Evolutionary conservation across 2,888 invertebrate species (phyloP), one percentile per base, ranked within the genome.

Genomic region (Microctonus hyperodae): DNA sequence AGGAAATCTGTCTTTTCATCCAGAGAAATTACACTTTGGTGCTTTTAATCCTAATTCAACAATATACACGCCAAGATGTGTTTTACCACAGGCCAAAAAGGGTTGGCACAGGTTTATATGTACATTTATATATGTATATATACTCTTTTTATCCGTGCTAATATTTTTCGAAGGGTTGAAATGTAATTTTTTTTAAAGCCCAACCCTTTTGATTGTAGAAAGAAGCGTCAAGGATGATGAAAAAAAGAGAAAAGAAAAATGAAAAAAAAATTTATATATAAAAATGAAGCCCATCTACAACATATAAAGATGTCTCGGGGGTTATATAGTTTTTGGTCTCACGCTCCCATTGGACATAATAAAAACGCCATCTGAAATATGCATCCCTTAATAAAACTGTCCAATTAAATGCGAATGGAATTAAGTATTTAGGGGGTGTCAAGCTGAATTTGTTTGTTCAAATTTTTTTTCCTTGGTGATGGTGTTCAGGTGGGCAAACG

Each of bases 351-450:
- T 80, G 79, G 81, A 80, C 79, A 75, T 83, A 81, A 84, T 83
- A 82, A 84, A 83, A 84, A 78, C 77, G 76, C 79, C 82, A 81
- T 81, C 79, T 83, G 81, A 83, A 84, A 83, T 84, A 83, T 83
- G 83, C 81, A 83, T 82, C 79, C 79, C 81, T 81, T 83, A 81
- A 82, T 83, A 82, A 83, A 83, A 82, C 79, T 79, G 80, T 82
- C 82, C 83, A 84, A 84, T 84, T 83, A 84, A 73, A 74, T 78
- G 76, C 73, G 76, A 80, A 83, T 83, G 81, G 79, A 82, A 84
- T 84, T 82, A 83, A 80, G 80, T 80, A 81, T 82, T 73, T 81
- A 80, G 74, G 77, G 78, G 75, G 77, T 78, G 79, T 77, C 76
- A 74, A 75, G 31, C 70, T 72, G 72, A 73, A 74, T 71, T 74